phyloP scores from a whole-genome alignment of 2,797 vertebrate species.

The Poeciliopsis gracilis region DNA sequence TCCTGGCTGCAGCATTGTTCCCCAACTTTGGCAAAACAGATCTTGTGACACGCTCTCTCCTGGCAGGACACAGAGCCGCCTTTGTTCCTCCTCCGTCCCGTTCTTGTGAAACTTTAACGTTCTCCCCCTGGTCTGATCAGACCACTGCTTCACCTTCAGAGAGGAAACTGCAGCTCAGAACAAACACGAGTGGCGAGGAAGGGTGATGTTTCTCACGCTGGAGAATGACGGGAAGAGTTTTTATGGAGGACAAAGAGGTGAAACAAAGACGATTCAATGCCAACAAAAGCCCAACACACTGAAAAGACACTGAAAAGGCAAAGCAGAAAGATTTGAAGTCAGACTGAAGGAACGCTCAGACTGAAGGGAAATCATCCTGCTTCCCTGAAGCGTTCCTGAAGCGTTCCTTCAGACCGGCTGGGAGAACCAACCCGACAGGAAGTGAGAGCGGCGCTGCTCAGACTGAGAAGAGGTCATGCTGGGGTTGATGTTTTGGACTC shows the following conservation, averaged over 20 bases:
- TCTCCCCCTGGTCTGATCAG: conserved; percentile 40
- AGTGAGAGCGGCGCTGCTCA: conserved; percentile 73
- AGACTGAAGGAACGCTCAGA: conserved; percentile 49
- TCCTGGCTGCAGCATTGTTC: conserved; percentile 74
- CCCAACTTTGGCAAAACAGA: conserved; percentile 72
- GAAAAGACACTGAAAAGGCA: conserved; percentile 43
- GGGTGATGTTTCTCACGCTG: conserved; percentile 40
- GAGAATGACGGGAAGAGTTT: conserved; percentile 69
- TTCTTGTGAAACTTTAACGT: conserved; percentile 76
- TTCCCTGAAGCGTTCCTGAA: conserved; percentile 30
- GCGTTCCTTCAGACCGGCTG: conserved; percentile 51
- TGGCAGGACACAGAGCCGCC: conserved; percentile 75
- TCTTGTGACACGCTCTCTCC: conserved; percentile 80
- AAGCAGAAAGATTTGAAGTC: conserved; percentile 36
- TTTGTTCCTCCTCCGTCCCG: conserved; percentile 71
- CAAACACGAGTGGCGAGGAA: conserved; percentile 32
- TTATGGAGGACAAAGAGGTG: conserved; percentile 47
- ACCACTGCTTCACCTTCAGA: conserved; percentile 49
- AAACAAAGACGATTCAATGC: conserved; percentile 15
- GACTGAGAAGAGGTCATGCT: conserved; percentile 73
- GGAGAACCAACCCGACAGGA: conserved; percentile 79
- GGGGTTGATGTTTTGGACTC: conserved; percentile 72
- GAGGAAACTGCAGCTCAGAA: conserved; percentile 33
- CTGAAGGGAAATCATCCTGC: conserved; percentile 29
- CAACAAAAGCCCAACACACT: conserved; percentile 53